Percentiles rank a stretch among this genome's conserved stretches.
Evolutionary conservation across 1,140 invertebrate species (phyloP).

Genomic region (Zaprionus camerounensis): DNA sequence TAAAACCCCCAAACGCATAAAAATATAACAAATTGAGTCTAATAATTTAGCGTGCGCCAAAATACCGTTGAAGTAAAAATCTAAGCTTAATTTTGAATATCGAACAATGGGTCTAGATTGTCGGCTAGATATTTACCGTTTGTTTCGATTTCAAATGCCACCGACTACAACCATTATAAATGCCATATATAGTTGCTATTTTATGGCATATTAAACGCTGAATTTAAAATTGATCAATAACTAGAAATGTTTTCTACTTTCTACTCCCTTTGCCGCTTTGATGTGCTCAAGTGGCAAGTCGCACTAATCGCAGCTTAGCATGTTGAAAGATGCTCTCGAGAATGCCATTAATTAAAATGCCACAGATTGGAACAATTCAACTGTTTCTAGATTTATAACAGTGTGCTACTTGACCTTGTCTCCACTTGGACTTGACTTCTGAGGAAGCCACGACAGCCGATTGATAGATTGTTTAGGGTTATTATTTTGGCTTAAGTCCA

Average conservation of each 20-base stretch:
- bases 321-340: constrained; percentile 8
- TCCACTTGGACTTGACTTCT: constrained; percentile 11
- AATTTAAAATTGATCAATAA: constrained; percentile 54
- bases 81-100: constrained; percentile 6
- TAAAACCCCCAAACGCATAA: constrained; percentile 36
- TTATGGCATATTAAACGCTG: constrained; percentile 71
- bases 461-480: constrained; percentile 1
- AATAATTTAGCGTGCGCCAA: constrained; percentile 80
- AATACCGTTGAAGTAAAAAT: constrained; percentile 65
- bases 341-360: constrained; percentile 39
- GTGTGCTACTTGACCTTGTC: constrained; percentile 28
- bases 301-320: constrained; percentile 24
- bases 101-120: constrained; percentile 57
- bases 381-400: constrained; percentile 34
- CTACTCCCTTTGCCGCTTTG: constrained; percentile 36
- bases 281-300: background rate
- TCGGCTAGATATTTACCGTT: constrained; percentile 43
- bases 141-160: constrained; percentile 53
- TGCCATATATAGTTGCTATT: constrained; percentile 35
- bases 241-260: constrained; percentile 55
- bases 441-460: constrained; percentile 17
- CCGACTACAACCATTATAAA: constrained; percentile 11
- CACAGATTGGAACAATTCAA: constrained; percentile 28
- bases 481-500: constrained; percentile 4
- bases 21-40: constrained; percentile 76